Evolutionary conservation across 2,888 invertebrate species (phyloP), one percentile per base, ranked within the genome.

Genomic region (Tetrapedia diversipes): DNA sequence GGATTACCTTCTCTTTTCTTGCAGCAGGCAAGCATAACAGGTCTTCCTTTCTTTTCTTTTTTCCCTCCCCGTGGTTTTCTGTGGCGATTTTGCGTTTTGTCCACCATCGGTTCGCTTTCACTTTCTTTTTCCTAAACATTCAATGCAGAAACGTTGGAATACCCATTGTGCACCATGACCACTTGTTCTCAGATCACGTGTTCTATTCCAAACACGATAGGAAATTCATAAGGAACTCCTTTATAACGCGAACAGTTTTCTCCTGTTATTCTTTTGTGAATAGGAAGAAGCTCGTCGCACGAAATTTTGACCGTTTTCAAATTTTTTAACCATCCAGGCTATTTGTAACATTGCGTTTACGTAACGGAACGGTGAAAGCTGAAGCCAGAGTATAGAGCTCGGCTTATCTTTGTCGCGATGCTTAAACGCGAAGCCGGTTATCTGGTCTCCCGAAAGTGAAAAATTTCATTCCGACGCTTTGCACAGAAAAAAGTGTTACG

Each of bases 361-460:
- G 53, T 60, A 77, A 77, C 59, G 29, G 4, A 49, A 6, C 39
- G 67, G 78, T 78, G 78, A 78, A 78, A 78, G 78, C 61, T 71
- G 43, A 54, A 53, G 56, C 51, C 45, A 51, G 43, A 32, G 32
- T n/a, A n/a, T 43, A 8, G 27, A 45, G 39, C 43, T 43, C 32
- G n/a, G 45, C 59, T 67, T 71, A 63, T 77, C 56, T 72, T 53
- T 51, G 37, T 43, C 47, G n/a, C 47, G 24, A 6, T 14, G 34
- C 37, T 59, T 47, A 53, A 60, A 37, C 47, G 16, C 19, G 34
- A 41, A 53, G n/a, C 16, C 16, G 22, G 43, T 45, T 72, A 74
- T 74, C 63, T 63, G 27, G n/a, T n/a, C 37, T 57, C 22, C 37
- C 39, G 8, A 8, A 11, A 34, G 43, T 14, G 27, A 4, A 22